phyloP scores from a whole-genome alignment of 2,888 invertebrate species.

The Timandra comae region DNA sequence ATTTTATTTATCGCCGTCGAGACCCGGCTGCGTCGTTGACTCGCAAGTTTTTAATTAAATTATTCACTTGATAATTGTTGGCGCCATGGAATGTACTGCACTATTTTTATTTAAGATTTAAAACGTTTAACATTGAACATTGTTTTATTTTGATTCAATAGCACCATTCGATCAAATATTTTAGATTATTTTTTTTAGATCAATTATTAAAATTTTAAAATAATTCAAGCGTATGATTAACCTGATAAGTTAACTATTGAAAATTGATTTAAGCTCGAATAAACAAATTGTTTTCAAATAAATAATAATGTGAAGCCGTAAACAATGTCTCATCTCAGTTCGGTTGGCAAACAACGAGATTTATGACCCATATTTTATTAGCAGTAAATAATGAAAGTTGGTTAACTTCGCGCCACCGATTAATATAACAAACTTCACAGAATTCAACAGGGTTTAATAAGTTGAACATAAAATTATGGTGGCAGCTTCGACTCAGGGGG shows the following conservation, averaged over 20 bases:
- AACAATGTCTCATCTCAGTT: background rate
- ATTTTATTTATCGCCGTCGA: conserved; percentile 63
- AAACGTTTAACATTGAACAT: background rate
- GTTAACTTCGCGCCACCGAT: conserved; percentile 40
- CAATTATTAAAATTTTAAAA: too few relatives aligned
- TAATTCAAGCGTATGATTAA: too few relatives aligned
- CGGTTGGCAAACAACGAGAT: conserved; percentile 11
- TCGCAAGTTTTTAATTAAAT: conserved; percentile 64
- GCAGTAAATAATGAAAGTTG: conserved; percentile 43
- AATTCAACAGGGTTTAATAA: conserved; percentile 44
- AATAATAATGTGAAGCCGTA: background rate
- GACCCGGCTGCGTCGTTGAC: conserved; percentile 40
- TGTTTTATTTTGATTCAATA: too few relatives aligned
- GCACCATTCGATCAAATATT: too few relatives aligned
- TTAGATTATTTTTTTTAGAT: too few relatives aligned
- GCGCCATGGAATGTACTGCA: conserved; percentile 23
- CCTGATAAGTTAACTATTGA: too few relatives aligned
- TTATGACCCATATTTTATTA: conserved; percentile 36
- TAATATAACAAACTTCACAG: conserved; percentile 46
- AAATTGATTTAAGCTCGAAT: too few relatives aligned
- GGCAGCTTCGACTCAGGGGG: conserved; percentile 26
- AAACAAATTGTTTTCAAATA: too few relatives aligned
- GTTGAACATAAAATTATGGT: conserved; percentile 44
- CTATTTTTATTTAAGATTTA: conserved; percentile 1
- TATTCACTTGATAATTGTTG: conserved; percentile 58